Base-by-base conservation (phyloP, 1,140 invertebrate genomes). In the Ceratitis capitata region DNA sequence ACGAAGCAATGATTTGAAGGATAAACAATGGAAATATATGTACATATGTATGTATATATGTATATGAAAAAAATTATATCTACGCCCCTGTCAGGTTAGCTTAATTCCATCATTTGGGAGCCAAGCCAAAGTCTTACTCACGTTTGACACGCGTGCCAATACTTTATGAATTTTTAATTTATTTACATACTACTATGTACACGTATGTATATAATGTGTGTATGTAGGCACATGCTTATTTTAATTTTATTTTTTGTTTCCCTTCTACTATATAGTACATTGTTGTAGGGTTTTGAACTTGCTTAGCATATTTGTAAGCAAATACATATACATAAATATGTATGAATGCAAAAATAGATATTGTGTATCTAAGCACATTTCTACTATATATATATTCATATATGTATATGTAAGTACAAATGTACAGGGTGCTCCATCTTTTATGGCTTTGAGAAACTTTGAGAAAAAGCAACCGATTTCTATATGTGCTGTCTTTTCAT, bases 131-230 rank as follows among this genome's bases (percentile, higher is more conserved):
- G 5, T 7, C 58, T 61, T 61, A 61, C 23, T 61, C 58, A 78
- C 42, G 35, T 78, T 78, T 78, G 69, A 42, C n/a, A 42, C 58
- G 58, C 26, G 58, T 61, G 58, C 58, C 58, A 61, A 23, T 61
- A 32, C 58, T 61, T 61, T 32, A 29, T 61, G 58, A 61, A 61
- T 61, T 61, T 32, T 61, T 61, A 61, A 61, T 61, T 47, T 61
- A 32, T 61, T 29, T 32, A 23, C 51, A 7, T 56, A n/a, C 23
- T 56, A 6, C n/a, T 5, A 56, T 56, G 10, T n/a, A n/a, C n/a
- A n/a, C n/a, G n/a, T n/a, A n/a, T n/a, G n/a, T n/a, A n/a, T n/a
- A n/a, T n/a, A n/a, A n/a, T n/a, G n/a, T n/a, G n/a, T n/a, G n/a
- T n/a, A n/a, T n/a, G n/a, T n/a, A n/a, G n/a, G n/a, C n/a, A n/a